Percentiles rank a stretch among this genome's conserved stretches.
These are phyloP conservation scores for Anoura caudifer DNA, from an alignment of 2,113 vertebrate species.

Conservation along the genomic window DNA sequence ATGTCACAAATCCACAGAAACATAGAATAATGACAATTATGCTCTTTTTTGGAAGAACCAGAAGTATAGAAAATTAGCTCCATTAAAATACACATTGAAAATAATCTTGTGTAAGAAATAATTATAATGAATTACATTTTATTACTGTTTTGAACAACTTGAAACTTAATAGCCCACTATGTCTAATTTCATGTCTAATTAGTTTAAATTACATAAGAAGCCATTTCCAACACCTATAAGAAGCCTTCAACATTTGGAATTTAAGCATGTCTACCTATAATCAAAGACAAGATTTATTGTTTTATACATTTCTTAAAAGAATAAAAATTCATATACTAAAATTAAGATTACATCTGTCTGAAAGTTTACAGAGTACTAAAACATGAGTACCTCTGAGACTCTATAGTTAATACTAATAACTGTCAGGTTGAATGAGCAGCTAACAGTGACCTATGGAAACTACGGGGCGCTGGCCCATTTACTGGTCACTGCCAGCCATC, in stretches of 20 bases:
- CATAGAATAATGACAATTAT: not conserved
- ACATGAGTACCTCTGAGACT: not conserved
- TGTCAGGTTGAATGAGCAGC: conserved; percentile 58
- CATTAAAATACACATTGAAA: not conserved
- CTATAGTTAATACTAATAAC: not conserved
- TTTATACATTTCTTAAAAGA: not conserved
- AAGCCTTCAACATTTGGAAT: conserved; percentile 49
- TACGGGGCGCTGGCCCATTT: conserved; percentile 72
- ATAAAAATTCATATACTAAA: conserved; percentile 16
- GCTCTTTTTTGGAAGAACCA: not conserved
- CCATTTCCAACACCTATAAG: conserved; percentile 40
- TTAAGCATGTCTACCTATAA: conserved; percentile 34
- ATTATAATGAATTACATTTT: not conserved
- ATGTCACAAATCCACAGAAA: not conserved
- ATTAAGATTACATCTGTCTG: conserved; percentile 27
- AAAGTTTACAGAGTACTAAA: not conserved
- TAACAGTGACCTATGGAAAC: conserved; percentile 74
- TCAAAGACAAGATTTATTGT: not conserved
- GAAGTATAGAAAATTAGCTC: not conserved
- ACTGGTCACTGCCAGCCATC: conserved; percentile 75
- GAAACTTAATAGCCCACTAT: conserved; percentile 46
- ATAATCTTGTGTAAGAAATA: not conserved
- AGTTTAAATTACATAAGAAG: conserved; percentile 53
- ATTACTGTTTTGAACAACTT: conserved; percentile 29
- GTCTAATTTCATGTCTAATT: conserved; percentile 64